Evolutionary conservation across 1,140 invertebrate species (phyloP).

Genomic region (Eciton burchellii): DNA sequence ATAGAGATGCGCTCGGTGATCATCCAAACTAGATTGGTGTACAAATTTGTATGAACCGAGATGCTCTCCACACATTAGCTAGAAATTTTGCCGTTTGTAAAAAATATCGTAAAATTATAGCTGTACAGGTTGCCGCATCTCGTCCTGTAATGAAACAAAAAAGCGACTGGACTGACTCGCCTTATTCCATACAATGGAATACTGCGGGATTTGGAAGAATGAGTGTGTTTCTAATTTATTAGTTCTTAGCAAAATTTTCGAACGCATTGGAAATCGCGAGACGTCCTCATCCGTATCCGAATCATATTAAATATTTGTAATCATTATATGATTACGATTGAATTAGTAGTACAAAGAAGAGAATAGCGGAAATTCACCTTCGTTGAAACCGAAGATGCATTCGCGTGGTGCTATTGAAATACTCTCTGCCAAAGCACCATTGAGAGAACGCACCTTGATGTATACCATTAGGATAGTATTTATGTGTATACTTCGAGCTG

Average conservation of each 20-base stretch:
- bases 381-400: conserved; percentile 64
- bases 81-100: conserved; percentile 58
- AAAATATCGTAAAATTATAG: conserved; percentile 53
- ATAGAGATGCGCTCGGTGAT: conserved; percentile 35
- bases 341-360: conserved; percentile 75
- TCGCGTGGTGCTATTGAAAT: conserved; percentile 78
- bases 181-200: not conserved
- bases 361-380: conserved; percentile 54
- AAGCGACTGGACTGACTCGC: conserved; percentile 49
- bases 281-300: not conserved
- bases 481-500: conserved; percentile 76
- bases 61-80: conserved; percentile 16
- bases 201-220: not conserved
- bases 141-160: not conserved
- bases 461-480: conserved; percentile 78
- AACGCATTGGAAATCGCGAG: conserved; percentile 29
- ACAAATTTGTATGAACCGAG: conserved; percentile 59
- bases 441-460: conserved; percentile 57
- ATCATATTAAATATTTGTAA: too few species aligned
- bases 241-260: conserved; percentile 63
- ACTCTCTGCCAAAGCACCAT: conserved; percentile 78
- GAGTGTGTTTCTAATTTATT: conserved; percentile 66
- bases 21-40: conserved; percentile 42
- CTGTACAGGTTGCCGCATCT: conserved; percentile 61
- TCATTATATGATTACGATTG: conserved; percentile 29